These are phyloP conservation scores for Phycodurus eques DNA, from an alignment of 2,113 vertebrate genomes.

Conservation along the genomic window DNA sequence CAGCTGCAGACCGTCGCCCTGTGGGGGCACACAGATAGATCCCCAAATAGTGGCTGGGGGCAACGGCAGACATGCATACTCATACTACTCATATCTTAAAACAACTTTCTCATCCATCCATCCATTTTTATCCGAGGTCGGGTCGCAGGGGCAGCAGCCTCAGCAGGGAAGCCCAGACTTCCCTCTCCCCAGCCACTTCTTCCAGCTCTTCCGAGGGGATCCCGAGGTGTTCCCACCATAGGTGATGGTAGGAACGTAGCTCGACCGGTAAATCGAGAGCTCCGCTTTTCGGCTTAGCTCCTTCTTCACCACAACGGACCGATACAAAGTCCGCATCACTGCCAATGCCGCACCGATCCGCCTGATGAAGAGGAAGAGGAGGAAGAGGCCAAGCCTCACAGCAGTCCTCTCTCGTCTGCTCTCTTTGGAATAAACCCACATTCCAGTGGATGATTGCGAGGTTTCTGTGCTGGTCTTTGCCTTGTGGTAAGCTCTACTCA, in stretches of 20 bases:
- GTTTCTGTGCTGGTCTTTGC: not conserved
- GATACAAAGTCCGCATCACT: no score
- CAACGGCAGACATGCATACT: not conserved
- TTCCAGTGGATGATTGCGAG: constrained; percentile 6
- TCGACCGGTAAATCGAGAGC: no score
- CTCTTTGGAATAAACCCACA: constrained; percentile 12
- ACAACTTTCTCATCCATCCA: no score
- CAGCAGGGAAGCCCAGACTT: not conserved
- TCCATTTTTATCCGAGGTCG: no score
- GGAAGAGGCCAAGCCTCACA: constrained; percentile 23
- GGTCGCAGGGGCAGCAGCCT: no score
- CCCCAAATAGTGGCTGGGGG: not conserved
- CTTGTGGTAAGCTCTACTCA: not conserved
- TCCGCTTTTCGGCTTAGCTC: no score
- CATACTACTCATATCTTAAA: no score
- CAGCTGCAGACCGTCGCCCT: constrained; percentile 86
- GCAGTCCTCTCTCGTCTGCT: constrained; percentile 11
- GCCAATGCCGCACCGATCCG: no score
- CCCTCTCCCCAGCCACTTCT: not conserved
- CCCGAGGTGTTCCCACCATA: not conserved
- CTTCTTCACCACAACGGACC: no score
- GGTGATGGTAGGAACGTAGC: no score
- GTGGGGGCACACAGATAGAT: not conserved
- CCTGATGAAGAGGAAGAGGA: no score
- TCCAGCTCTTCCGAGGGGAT: not conserved